Evolutionary conservation across 1,140 invertebrate genomes (phyloP).

Genomic region (honey bee (Apis mellifera)): DNA sequence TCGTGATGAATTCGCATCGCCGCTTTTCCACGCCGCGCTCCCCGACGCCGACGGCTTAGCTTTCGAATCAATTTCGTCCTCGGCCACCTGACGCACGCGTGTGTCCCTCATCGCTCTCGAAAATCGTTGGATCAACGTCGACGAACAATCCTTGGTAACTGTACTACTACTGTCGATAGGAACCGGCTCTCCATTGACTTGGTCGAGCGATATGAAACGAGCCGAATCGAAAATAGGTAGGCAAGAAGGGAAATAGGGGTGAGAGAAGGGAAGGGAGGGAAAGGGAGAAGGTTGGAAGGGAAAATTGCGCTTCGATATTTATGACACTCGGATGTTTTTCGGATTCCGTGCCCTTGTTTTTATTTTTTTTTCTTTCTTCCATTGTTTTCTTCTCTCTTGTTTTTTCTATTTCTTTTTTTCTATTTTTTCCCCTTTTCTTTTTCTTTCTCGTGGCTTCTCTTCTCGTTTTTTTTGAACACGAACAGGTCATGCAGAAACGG

Average conservation of each 20-base stretch:
- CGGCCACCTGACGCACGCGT: conserved; percentile 37
- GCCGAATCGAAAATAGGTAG: background rate
- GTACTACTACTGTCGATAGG: background rate
- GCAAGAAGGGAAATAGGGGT: no score
- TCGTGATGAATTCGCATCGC: conserved; percentile 50
- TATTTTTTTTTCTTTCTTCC: background rate
- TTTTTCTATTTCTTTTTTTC: background rate
- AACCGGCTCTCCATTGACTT: background rate
- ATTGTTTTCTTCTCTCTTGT: background rate
- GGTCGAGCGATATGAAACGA: background rate
- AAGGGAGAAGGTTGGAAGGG: no score
- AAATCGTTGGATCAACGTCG: conserved; percentile 28
- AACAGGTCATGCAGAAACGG: conserved; percentile 32
- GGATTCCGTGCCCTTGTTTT: background rate
- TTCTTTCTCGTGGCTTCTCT: conserved; percentile 7
- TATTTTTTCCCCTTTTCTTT: no score
- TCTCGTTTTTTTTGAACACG: background rate
- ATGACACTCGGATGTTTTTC: background rate
- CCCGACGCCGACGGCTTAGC: conserved; percentile 18
- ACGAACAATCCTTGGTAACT: background rate
- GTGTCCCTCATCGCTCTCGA: conserved; percentile 29
- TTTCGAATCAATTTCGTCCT: conserved; percentile 53
- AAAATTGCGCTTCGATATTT: background rate
- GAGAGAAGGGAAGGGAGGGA: background rate
- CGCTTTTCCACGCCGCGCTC: conserved; percentile 18